Evolutionary conservation across 2,113 vertebrate species (phyloP).

Genomic region (Potamarius usumacintae): DNA sequence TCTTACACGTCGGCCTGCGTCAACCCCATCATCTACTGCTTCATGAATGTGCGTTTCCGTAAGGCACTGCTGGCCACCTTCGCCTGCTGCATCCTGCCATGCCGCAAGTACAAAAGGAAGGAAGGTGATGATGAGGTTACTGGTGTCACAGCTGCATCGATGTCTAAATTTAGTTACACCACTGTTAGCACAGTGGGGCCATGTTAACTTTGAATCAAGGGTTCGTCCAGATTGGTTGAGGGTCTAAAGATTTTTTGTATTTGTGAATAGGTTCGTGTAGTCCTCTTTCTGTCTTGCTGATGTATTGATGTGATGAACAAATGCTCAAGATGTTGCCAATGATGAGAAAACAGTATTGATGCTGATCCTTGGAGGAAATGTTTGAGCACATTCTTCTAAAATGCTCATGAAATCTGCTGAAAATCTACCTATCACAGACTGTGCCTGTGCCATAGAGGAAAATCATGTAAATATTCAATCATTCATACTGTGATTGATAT

Average conservation of each 20-base stretch:
- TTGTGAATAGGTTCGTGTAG: neutral
- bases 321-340: neutral
- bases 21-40: constrained; percentile 97
- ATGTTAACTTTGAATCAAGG: constrained; percentile 39
- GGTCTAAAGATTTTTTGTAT: constrained; percentile 16
- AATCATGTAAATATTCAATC: constrained; percentile 26
- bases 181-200: constrained; percentile 84
- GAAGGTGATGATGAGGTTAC: constrained; percentile 70
- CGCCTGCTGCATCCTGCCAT: constrained; percentile 68
- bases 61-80: constrained; percentile 82
- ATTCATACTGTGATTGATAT: constrained; percentile 2
- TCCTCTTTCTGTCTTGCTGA: neutral
- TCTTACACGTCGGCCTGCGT: constrained; percentile 85
- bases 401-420: neutral
- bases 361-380: neutral
- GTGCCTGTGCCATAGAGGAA: neutral
- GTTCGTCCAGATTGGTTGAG: neutral
- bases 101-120: constrained; percentile 52
- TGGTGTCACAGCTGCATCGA: constrained; percentile 71
- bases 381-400: neutral
- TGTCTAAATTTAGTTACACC: constrained; percentile 90
- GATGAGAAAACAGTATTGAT: neutral
- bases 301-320: neutral
- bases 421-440: constrained; percentile 3
- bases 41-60: constrained; percentile 96